Percentiles rank a stretch among this genome's conserved stretches.
Evolutionary conservation across 2,797 vertebrate species (phyloP).

Genomic region (Pseudochaenichthys georgianus): DNA sequence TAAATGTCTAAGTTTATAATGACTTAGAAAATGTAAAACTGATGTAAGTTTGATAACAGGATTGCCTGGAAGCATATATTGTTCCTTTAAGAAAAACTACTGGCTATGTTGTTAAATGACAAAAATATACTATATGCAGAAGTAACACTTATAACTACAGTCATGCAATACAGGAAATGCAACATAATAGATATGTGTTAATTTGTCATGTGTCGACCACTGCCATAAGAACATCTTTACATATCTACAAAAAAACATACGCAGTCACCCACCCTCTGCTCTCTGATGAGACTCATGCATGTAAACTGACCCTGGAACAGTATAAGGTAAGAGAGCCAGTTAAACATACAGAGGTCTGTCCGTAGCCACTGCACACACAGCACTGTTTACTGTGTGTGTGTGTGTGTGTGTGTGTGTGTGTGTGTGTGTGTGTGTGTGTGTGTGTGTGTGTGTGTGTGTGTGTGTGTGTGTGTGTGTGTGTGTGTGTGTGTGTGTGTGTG

Average conservation of each 20-base stretch:
- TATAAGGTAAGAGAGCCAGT: conserved; percentile 10
- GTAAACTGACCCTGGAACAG: conserved; percentile 49
- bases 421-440: no score
- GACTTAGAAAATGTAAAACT: no score
- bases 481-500: no score
- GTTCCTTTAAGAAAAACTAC: neutral
- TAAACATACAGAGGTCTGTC: conserved; percentile 35
- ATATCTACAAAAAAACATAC: neutral
- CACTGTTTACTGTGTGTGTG: conserved; percentile 47
- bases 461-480: no score
- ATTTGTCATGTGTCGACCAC: neutral
- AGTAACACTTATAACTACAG: neutral
- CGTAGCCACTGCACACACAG: conserved; percentile 39
- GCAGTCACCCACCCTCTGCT: conserved; percentile 12
- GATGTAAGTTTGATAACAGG: no score
- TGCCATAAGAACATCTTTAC: neutral
- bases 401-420: neutral
- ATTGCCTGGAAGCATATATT: neutral
- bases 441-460: no score
- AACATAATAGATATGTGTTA: neutral
- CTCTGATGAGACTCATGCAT: conserved; percentile 29
- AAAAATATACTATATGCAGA: neutral
- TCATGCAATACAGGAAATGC: conserved; percentile 4
- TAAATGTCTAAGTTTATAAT: conserved; percentile 1
- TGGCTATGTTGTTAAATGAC: neutral